Evolutionary conservation across 2,888 invertebrate species (phyloP).

Genomic region (Eupithecia inturbata): DNA sequence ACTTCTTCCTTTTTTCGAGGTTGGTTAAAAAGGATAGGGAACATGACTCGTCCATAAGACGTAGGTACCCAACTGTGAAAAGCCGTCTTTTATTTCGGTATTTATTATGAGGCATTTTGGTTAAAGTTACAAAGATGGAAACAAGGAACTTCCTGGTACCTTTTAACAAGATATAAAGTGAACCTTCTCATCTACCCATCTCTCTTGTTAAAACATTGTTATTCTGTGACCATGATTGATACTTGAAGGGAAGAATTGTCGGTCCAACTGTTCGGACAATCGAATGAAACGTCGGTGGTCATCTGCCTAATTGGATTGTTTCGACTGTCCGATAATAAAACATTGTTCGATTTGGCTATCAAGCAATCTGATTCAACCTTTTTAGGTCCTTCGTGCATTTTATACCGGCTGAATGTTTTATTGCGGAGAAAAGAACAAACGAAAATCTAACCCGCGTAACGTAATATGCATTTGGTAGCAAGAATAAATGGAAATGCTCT

Average conservation of each 20-base stretch:
- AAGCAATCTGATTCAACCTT: not conserved
- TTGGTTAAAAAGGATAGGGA: not conserved
- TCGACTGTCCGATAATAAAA: slow-evolving; percentile 34
- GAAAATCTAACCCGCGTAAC: not conserved
- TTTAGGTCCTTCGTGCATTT: not conserved
- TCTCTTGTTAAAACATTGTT: not conserved
- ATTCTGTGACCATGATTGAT: slow-evolving; percentile 67
- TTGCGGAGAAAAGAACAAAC: not conserved
- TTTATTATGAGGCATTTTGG: not conserved
- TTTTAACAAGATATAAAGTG: not conserved
- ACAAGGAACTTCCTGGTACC: not conserved
- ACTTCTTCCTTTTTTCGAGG: too few species aligned
- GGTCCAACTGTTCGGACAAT: slow-evolving; percentile 45
- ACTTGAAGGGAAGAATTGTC: slow-evolving; percentile 71
- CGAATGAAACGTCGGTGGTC: slow-evolving; percentile 35
- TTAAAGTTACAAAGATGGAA: not conserved
- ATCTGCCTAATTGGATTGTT: slow-evolving; percentile 44
- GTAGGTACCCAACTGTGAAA: not conserved
- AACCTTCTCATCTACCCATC: not conserved
- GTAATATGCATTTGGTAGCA: not conserved
- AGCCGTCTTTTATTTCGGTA: not conserved
- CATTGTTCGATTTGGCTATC: slow-evolving; percentile 20
- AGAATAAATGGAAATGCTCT: not conserved
- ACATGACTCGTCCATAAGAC: not conserved
- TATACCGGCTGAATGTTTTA: not conserved